Evolutionary conservation across 2,797 vertebrate genomes (phyloP).

Genomic region (Epinephelus coioides): DNA sequence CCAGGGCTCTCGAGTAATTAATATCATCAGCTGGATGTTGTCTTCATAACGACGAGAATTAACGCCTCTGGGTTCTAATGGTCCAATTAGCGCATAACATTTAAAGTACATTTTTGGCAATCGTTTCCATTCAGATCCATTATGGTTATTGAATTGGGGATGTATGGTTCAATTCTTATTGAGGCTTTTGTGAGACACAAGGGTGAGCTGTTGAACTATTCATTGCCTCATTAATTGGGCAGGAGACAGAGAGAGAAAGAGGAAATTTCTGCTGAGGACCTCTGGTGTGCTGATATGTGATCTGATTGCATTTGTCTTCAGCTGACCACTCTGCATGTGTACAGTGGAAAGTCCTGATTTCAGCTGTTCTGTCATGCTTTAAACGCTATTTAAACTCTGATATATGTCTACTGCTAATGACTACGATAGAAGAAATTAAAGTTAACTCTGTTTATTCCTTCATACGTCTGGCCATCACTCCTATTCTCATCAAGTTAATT

Average conservation of each 20-base stretch:
- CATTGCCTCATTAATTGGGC: constrained; percentile 64
- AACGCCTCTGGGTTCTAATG: constrained; percentile 75
- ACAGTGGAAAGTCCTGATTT: not conserved
- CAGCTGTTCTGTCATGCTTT: not conserved
- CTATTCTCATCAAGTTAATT: not conserved
- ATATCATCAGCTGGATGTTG: constrained; percentile 80
- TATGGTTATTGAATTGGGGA: constrained; percentile 76
- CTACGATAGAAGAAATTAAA: constrained; percentile 1
- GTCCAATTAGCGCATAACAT: constrained; percentile 77
- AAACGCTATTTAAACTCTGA: not conserved
- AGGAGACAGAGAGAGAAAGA: constrained; percentile 25
- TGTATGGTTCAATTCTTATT: constrained; percentile 68
- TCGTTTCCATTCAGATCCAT: constrained; percentile 71
- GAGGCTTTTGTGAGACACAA: constrained; percentile 64
- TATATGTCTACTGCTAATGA: not conserved
- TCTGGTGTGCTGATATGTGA: constrained; percentile 31
- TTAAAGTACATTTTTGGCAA: constrained; percentile 78
- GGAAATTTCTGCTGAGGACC: constrained; percentile 22
- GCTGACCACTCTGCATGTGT: constrained; percentile 25
- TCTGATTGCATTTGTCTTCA: constrained; percentile 40
- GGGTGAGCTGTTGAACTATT: constrained; percentile 62
- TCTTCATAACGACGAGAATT: constrained; percentile 75
- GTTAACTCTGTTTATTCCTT: not conserved
- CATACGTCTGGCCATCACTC: not conserved
- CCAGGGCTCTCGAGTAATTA: constrained; percentile 77